These are phyloP conservation scores for Polypterus bichir DNA, from an alignment of 2,113 vertebrate genomes.

Conservation along the genomic window DNA sequence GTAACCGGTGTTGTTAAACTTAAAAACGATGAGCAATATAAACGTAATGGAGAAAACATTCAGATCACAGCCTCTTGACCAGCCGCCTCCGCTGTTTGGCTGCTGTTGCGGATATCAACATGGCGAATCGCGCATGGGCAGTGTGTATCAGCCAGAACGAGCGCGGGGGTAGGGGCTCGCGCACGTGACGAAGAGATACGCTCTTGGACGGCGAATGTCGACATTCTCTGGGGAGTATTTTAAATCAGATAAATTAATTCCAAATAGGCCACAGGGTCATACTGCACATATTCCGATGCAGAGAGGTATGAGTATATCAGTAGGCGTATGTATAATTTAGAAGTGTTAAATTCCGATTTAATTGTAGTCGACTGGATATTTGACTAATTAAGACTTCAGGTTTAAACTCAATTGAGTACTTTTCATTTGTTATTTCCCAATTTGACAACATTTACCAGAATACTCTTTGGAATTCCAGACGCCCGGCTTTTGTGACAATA, in stretches of 20 bases:
- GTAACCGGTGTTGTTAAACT: too few species aligned
- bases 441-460: too few species aligned
- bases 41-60: too few species aligned
- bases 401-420: too few species aligned
- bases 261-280: background rate
- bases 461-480: too few species aligned
- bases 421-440: too few species aligned
- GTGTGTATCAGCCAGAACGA: background rate
- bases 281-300: background rate
- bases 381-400: too few species aligned
- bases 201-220: background rate
- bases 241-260: background rate
- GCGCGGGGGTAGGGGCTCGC: background rate
- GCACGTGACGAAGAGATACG: background rate
- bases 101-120: slow-evolving; percentile 15
- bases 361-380: too few species aligned
- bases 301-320: background rate
- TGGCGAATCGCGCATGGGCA: slow-evolving; percentile 21
- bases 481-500: too few species aligned
- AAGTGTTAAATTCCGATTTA: too few species aligned
- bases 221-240: background rate
- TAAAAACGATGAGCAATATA: too few species aligned
- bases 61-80: background rate
- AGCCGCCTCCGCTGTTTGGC: slow-evolving; percentile 9
- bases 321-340: too few species aligned